These are phyloP conservation scores for Macrobrachium nipponense DNA, from an alignment of 1,140 invertebrate species.

Conservation along the genomic window DNA sequence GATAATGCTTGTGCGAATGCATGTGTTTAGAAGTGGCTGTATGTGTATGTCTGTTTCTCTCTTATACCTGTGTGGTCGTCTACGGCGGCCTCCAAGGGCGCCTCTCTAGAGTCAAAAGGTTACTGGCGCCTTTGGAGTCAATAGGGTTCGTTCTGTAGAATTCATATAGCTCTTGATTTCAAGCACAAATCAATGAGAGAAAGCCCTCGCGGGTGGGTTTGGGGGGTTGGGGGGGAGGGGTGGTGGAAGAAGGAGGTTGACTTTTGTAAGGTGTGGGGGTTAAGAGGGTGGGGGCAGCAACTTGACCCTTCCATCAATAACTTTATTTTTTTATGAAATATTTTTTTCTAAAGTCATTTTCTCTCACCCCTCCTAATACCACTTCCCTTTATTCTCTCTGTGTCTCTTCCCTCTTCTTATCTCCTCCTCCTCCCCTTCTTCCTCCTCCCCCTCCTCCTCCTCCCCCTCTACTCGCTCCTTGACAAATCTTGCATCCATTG, in stretches of 20 bases:
- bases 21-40: too few species aligned
- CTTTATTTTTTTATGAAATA: neutral
- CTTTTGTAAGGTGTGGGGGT: neutral
- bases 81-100: too few species aligned
- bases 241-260: neutral
- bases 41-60: too few species aligned
- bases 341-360: neutral
- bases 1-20: too few species aligned
- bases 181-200: too few species aligned
- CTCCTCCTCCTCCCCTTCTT: neutral
- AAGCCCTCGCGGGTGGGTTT: too few species aligned
- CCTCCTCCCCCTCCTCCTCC: neutral
- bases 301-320: neutral
- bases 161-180: too few species aligned
- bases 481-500: neutral
- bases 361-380: neutral
- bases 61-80: too few species aligned
- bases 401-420: slow-evolving; percentile 4
- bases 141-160: too few species aligned
- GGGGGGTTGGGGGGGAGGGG: neutral
- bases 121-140: too few species aligned
- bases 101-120: too few species aligned
- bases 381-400: neutral
- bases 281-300: neutral
- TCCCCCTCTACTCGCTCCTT: neutral